Conservation (phyloP, 2,113 vertebrate species). For the Oxygymnocypris stewartii region DNA sequence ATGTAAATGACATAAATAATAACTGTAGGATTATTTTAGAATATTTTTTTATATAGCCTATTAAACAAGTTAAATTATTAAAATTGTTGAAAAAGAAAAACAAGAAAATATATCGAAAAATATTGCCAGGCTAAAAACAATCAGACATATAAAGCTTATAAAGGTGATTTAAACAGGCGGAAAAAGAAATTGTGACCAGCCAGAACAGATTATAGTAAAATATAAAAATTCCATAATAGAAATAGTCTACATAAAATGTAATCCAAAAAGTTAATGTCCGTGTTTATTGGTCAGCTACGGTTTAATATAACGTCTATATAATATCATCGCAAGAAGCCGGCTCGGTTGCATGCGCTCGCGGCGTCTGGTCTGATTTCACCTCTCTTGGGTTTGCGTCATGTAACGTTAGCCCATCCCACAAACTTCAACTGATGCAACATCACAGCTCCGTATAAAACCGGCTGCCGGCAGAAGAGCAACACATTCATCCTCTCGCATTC, state of each 20-base stretch:
- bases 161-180: not conserved
- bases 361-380: conserved; percentile 53
- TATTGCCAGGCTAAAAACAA: no score
- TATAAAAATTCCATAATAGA: not conserved
- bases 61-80: no score
- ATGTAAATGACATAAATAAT: no score
- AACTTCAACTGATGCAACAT: conserved; percentile 65
- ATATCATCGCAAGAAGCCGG: conserved; percentile 3
- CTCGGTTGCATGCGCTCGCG: conserved; percentile 54
- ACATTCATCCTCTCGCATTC: conserved; percentile 34
- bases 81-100: no score
- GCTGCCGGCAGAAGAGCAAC: rapidly evolving
- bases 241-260: not conserved
- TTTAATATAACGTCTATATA: not conserved
- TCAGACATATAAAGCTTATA: no score
- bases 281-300: no score
- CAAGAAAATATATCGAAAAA: no score
- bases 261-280: not conserved
- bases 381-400: conserved; percentile 23
- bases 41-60: no score
- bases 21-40: no score
- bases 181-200: not conserved
- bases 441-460: conserved; percentile 56
- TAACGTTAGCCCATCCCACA: conserved; percentile 49
- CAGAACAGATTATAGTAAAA: not conserved